Base-by-base conservation (phyloP, 1,140 invertebrate species). In the Druon quercuslanigerum region DNA sequence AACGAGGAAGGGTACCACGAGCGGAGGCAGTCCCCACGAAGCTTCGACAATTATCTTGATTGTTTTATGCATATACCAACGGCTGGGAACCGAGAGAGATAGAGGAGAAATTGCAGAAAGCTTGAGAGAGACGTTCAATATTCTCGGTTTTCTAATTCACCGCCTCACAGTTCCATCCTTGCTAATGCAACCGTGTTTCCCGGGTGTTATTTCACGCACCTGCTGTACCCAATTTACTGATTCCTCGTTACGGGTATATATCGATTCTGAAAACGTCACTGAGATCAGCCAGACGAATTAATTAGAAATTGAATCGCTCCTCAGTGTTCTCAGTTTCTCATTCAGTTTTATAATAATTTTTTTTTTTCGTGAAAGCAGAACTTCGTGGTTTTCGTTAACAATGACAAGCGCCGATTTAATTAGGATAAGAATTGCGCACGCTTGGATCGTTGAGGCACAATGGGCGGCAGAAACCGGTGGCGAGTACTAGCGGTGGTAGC, bases 11-110 rank as follows among this genome's bases (percentile, higher is more conserved):
- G 79, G 79, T 76, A 57, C 81, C 77, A 72, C 80, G 79, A 77
- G 82, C 82, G 84, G 82, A 76, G 51, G 20, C 84, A 80, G 84
- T 83, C 80, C 83, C 87, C 84, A 81, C 81, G 86, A 86, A 89
- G 87, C 90, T 89, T 90, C 88, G 83, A 90, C 90, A 92, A 91
- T 92, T 91, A 92, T 91, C 90, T 90, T 90, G 89, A 91, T 92
- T 92, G 90, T 91, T 90, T 91, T 92, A 91, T 92, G 90, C 90
- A 91, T 90, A 89, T 79, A 87, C 81, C 83, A 83, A 86, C 84
- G 84, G 78, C 79, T 79, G 82, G 79, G 75, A 80, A 66, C 79
- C 81, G 77, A 76, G 76, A 75, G 80, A 73, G 80, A 77, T 72
- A 72, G 76, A 74, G 57, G 60, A 75, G 71, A 82, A 80, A 51